Base-by-base conservation (phyloP, 2,113 vertebrate genomes). In the Colinus virginianus region DNA sequence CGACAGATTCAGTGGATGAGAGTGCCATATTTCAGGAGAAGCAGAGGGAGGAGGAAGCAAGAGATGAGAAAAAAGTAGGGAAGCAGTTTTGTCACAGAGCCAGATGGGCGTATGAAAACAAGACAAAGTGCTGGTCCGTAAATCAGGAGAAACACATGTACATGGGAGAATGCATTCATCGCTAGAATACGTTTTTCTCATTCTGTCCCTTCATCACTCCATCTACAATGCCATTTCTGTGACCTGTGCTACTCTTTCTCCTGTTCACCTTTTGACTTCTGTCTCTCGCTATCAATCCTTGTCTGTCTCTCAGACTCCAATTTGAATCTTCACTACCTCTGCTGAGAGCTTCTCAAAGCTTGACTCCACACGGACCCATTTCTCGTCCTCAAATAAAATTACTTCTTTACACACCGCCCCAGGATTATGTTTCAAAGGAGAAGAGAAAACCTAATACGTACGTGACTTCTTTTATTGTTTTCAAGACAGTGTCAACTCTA, bases 351-450 rank as follows among this genome's bases (percentile, higher is more conserved):
- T 69, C 89, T 90, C 81, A 64, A 30, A 79, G 36, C 85, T 53
- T 55, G 45, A 42, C 59, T 93, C 79, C 36, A 70, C 78, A 51
- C 0, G 0, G 51, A 53, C 79, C 83, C 30, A 19, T 87, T 93
- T 84, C 88, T 95, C 82, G 88, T 89, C 59, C 48, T 68, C 89
- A 90, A 64, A 78, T 40, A 56, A 91, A 91, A 83, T 94, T 64
- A 32, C 79, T 93, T 62, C 72, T 80, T 94, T 86, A 75, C 87
- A 90, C 90, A 84, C 72, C 85, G 82, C 87, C 82, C 30, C 79
- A 23, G 94, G 82, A 91, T 86, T 94, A 72, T 72, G 83, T 86
- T 92, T 83, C 84, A 68, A 75, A 91, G 67, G 78, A 90, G 81
- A 87, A 89, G 56, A 89, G 49, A 78, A 90, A 94, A 75, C 66